phyloP scores from a whole-genome alignment of 2,888 invertebrate species.

The Lottia gigantea region DNA sequence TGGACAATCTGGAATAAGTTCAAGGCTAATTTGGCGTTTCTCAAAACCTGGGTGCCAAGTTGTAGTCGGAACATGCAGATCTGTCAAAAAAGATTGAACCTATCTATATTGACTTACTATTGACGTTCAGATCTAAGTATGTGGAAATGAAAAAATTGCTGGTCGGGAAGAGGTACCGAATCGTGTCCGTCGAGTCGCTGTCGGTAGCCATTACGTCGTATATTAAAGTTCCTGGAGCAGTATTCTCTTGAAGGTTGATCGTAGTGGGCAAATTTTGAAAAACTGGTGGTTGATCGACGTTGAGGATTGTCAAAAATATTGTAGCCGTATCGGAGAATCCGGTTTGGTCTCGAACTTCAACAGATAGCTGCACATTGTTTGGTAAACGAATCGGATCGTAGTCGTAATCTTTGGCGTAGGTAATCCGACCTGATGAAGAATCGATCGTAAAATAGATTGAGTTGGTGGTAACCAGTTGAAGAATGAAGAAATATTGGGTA shows the following conservation, averaged over 20 bases:
- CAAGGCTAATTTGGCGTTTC: too few relatives aligned
- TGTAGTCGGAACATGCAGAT: too few relatives aligned
- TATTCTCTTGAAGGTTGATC: not conserved
- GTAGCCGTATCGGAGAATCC: not conserved
- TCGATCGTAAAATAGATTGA: not conserved
- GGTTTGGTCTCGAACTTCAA: not conserved
- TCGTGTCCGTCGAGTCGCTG: not conserved
- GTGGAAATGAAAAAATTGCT: not conserved
- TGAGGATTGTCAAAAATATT: not conserved
- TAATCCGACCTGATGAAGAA: not conserved
- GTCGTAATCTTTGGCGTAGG: not conserved
- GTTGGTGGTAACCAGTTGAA: not conserved
- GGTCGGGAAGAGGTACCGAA: not conserved
- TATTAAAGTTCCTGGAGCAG: not conserved
- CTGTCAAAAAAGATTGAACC: too few relatives aligned
- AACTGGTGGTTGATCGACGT: not conserved
- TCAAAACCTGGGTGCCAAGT: too few relatives aligned
- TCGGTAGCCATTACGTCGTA: not conserved
- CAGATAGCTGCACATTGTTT: not conserved
- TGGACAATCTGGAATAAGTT: too few relatives aligned
- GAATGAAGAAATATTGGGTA: not conserved
- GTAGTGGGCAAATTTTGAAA: not conserved
- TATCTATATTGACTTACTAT: not conserved
- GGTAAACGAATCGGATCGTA: not conserved
- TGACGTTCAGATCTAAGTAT: not conserved